Evolutionary conservation across 2,797 vertebrate species (phyloP), one percentile per base, ranked within the genome.

Genomic region (Rhinichthys osculus): DNA sequence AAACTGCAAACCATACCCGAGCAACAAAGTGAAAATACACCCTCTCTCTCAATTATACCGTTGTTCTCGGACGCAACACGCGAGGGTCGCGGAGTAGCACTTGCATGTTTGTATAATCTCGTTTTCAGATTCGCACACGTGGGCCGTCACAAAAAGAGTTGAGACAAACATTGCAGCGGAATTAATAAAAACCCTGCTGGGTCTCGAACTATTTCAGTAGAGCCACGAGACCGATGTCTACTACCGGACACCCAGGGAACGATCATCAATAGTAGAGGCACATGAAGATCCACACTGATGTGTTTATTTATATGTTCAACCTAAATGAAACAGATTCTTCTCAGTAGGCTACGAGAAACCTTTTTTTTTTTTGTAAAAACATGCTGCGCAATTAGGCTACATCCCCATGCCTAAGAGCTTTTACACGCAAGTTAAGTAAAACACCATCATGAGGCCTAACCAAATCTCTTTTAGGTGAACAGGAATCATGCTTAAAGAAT

Each of bases 1-100:
- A 92, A 94, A 96, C 93, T 93, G 94, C 93, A 92, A 92, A 91
- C 92, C 91, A 92, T 91, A 92, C 91, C 92, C 88, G 92, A 92
- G 92, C 93, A 93, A 93, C 93, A 90, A 94, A 95, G 94, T 94
- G 90, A 92, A 92, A 91, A 93, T 91, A 86, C 90, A 87, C 78
- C 81, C 85, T 74, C 40, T 83, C 33, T 86, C 64, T 57, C 85
- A 86, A 69, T 71, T 38, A 88, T 89, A 50, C 74, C 42, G 44
- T 73, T 50, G 77, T 27, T 83, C 54, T 50, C 66, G 50, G 11
- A 83, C 14, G 9, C 57, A 33, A 44, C 16, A 57, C 62, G 35
- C 57, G 44, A 47, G 87, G 52, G 21, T 71, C 21, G 27, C 38
- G 27, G 66, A 71, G 6, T 19, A 71, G 33, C 52, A 83, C 66